These are phyloP conservation scores for Lethrus apterus DNA, from an alignment of 1,140 invertebrate genomes.

Conservation along the genomic window DNA sequence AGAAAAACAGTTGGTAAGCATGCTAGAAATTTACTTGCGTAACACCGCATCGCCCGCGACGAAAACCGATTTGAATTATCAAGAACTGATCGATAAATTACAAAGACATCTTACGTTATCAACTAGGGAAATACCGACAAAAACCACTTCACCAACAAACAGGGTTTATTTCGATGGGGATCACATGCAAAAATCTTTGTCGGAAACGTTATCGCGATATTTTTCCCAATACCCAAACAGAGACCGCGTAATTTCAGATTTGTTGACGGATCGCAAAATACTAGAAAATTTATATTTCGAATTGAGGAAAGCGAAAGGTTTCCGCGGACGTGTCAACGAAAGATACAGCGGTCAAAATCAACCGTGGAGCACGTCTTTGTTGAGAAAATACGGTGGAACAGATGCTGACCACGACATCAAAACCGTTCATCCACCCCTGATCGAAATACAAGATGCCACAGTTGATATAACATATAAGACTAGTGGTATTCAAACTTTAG, in stretches of 20 bases:
- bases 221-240: constrained; percentile 56
- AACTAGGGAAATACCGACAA: constrained; percentile 22
- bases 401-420: not conserved
- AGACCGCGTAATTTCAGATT: constrained; percentile 60
- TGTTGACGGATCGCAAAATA: constrained; percentile 61
- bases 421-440: constrained; percentile 52
- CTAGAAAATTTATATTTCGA: constrained; percentile 66
- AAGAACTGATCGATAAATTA: constrained; percentile 56
- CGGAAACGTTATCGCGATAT: constrained; percentile 59
- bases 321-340: constrained; percentile 45
- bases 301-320: constrained; percentile 59
- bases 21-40: constrained; percentile 59
- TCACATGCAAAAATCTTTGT: constrained; percentile 51
- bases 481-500: constrained; percentile 54
- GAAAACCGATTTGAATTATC: constrained; percentile 48
- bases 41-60: constrained; percentile 35
- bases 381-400: constrained; percentile 22
- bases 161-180: constrained; percentile 45
- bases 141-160: constrained; percentile 20
- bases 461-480: constrained; percentile 45
- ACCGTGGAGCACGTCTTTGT: constrained; percentile 13
- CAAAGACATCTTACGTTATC: constrained; percentile 53
- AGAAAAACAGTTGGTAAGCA: constrained; percentile 51
- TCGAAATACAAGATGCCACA: constrained; percentile 56
- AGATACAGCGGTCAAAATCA: constrained; percentile 13